phyloP scores from a whole-genome alignment of 2,113 vertebrate species.

The Illadopsis cleaveri region DNA sequence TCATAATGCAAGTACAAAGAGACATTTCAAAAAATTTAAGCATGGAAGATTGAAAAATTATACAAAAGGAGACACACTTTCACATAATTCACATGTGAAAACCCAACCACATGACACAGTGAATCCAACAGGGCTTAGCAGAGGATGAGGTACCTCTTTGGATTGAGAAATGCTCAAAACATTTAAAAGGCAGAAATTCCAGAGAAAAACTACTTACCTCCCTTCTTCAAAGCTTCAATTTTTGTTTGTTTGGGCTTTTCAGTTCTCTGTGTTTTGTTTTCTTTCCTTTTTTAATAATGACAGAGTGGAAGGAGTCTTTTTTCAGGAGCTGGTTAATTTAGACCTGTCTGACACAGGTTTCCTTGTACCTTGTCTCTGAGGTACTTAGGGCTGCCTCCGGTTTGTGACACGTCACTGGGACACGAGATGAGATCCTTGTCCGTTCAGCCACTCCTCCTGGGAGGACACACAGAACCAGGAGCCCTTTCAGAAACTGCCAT shows the following conservation, averaged over 20 bases:
- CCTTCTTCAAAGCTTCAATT: not conserved
- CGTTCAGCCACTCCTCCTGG: not conserved
- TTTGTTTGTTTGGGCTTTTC: not conserved
- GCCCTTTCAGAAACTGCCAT: not conserved
- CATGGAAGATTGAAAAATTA: not conserved
- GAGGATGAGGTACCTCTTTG: not conserved
- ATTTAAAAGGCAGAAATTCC: not conserved
- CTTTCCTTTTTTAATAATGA: not conserved
- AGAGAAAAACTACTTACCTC: not conserved
- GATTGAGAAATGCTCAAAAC: not conserved
- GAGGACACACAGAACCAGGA: not conserved
- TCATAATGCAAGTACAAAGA: slow-evolving; percentile 5
- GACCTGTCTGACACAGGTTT: not conserved
- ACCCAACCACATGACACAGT: not conserved
- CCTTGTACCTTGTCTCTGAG: not conserved
- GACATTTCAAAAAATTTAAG: not conserved
- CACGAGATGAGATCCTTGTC: not conserved
- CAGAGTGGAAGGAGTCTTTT: not conserved
- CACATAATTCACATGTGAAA: not conserved
- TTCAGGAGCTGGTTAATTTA: not conserved
- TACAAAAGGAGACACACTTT: not conserved
- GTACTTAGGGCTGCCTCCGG: not conserved
- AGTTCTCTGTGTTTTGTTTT: not conserved
- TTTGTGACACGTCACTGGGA: not conserved
- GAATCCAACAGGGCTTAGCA: not conserved